phyloP scores from a whole-genome alignment of 2,113 vertebrate genomes.

The Phyllostomus discolor region DNA sequence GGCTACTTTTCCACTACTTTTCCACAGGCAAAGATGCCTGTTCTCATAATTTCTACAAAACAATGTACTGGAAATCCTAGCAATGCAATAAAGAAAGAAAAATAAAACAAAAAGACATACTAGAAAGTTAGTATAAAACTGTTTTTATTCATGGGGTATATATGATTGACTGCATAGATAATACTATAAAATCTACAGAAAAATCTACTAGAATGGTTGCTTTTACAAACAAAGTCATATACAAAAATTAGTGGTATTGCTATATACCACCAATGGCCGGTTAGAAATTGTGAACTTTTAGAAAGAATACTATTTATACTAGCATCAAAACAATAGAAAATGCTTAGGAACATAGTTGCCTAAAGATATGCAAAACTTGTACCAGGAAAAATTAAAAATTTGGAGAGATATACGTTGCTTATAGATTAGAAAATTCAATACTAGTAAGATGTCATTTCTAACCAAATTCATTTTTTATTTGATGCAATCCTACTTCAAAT shows the following conservation, averaged over 20 bases:
- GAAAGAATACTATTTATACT: not conserved
- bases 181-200: not conserved
- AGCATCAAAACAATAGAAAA: not conserved
- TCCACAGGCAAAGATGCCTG: not conserved
- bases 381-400: not conserved
- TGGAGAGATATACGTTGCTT: not conserved
- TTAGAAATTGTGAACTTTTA: not conserved
- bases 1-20: not conserved
- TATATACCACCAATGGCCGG: not conserved
- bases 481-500: not conserved
- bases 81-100: not conserved
- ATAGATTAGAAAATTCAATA: not conserved
- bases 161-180: not conserved
- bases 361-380: not conserved
- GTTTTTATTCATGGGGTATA: not conserved
- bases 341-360: not conserved
- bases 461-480: not conserved
- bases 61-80: not conserved
- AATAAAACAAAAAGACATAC: not conserved
- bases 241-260: not conserved
- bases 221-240: not conserved
- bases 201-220: not conserved
- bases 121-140: not conserved
- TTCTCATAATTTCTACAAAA: not conserved
- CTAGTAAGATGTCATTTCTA: not conserved